Conservation (phyloP, 2,888 invertebrate species). For the Frankliniella fusca region DNA sequence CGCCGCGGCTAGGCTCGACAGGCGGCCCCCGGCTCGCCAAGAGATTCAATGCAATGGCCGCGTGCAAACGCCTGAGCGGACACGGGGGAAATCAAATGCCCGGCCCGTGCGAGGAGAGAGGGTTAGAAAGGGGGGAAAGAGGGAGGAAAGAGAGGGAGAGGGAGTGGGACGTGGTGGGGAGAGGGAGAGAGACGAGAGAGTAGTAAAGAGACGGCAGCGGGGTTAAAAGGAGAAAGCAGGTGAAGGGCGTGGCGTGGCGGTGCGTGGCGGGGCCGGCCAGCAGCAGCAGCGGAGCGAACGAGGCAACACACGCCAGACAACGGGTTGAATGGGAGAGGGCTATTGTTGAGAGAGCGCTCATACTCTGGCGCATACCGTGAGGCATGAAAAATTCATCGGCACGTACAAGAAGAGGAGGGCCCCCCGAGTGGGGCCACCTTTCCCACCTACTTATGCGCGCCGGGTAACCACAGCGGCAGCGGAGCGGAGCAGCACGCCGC, state of each 20-base stretch:
- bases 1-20: too few relatives aligned
- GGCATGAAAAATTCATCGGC: conserved; percentile 14
- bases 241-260: neutral
- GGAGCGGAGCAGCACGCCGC: neutral
- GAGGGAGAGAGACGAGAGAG: neutral
- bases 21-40: too few relatives aligned
- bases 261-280: neutral
- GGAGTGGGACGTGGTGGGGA: neutral
- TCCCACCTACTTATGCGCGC: neutral
- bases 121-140: neutral
- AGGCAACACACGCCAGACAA: neutral
- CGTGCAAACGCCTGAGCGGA: neutral
- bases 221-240: too few relatives aligned
- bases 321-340: neutral
- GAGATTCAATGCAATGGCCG: too few relatives aligned
- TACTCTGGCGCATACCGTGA: neutral
- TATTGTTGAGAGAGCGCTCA: conserved; percentile 13
- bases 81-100: conserved; percentile 19
- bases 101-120: neutral
- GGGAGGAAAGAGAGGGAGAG: neutral
- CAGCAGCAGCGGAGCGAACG: neutral
- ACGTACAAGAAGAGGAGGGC: neutral
- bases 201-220: neutral
- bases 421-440: too few relatives aligned
- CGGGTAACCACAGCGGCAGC: neutral